A percentile compares a stretch with the other conserved stretches of the same genome.
Evolutionary conservation across 2,113 vertebrate genomes (phyloP).

Genomic region (Oreochromis spilurus): DNA sequence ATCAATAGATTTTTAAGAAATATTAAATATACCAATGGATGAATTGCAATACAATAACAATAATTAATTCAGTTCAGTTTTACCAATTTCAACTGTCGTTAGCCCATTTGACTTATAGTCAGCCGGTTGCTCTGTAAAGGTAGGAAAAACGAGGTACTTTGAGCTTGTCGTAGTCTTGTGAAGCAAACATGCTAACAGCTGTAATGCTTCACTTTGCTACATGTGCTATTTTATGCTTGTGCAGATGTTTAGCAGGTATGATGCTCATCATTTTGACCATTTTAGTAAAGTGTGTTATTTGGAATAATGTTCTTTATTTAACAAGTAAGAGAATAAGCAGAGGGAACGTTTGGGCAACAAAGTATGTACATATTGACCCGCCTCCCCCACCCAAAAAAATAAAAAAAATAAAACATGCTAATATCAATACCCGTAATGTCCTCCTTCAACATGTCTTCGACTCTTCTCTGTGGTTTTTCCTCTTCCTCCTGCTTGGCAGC

Average conservation of each 20-base stretch:
- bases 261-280: background rate
- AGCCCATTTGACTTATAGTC: background rate
- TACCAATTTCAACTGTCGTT: background rate
- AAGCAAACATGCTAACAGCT: background rate
- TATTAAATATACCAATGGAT: background rate
- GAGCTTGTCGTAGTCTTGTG: background rate
- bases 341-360: background rate
- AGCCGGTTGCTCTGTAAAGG: background rate
- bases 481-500: background rate
- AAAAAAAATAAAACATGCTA: rapidly evolving
- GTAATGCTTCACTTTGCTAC: background rate
- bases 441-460: background rate
- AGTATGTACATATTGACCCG: background rate
- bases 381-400: rapidly evolving
- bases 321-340: background rate
- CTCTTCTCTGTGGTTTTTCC: background rate
- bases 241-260: background rate
- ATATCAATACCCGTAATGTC: background rate
- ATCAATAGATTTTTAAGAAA: background rate
- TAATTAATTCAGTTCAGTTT: background rate
- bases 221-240: background rate
- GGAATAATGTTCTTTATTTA: background rate
- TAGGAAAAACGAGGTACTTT: background rate
- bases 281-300: background rate
- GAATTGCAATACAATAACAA: background rate